A percentile compares a stretch with the other conserved stretches of the same genome.
These are phyloP conservation scores for Centropyge bicolor DNA, from an alignment of 2,797 vertebrate genomes.

Conservation along the genomic window DNA sequence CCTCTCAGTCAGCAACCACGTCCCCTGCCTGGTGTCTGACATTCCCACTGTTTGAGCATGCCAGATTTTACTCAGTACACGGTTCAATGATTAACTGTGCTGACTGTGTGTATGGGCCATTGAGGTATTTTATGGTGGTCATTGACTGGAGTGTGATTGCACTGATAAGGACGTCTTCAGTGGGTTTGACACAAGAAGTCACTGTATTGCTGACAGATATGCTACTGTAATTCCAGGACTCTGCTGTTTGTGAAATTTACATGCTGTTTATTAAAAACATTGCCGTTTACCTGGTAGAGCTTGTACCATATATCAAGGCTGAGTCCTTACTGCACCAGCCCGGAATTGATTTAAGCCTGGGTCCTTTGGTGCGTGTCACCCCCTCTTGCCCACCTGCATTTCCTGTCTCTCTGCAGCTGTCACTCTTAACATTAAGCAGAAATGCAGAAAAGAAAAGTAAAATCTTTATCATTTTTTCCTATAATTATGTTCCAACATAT, in stretches of 20 bases:
- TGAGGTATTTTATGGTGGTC: constrained; percentile 58
- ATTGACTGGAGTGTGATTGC: constrained; percentile 59
- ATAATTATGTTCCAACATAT: not conserved
- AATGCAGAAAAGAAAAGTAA: too few species aligned
- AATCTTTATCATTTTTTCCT: not conserved
- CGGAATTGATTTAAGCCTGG: too few species aligned
- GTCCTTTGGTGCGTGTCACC: too few species aligned
- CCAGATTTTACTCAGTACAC: constrained; percentile 60
- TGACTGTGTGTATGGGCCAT: constrained; percentile 33
- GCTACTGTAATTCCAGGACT: constrained; percentile 21
- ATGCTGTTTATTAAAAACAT: not conserved
- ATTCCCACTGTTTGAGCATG: constrained; percentile 65
- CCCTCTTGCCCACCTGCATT: too few species aligned
- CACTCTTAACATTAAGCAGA: too few species aligned
- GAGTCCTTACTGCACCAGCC: too few species aligned
- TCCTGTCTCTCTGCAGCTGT: too few species aligned
- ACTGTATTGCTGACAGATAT: constrained; percentile 16
- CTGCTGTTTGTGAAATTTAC: constrained; percentile 5
- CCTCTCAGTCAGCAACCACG: constrained; percentile 12
- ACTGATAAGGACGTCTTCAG: constrained; percentile 50
- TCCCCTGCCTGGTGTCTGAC: constrained; percentile 38
- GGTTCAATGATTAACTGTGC: constrained; percentile 78
- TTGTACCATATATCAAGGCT: too few species aligned
- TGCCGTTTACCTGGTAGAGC: not conserved
- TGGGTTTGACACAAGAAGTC: constrained; percentile 7